Percentiles rank a stretch among this genome's conserved stretches.
These are phyloP conservation scores for Lasioglossum vierecki DNA, from an alignment of 2,888 invertebrate genomes.

Conservation along the genomic window DNA sequence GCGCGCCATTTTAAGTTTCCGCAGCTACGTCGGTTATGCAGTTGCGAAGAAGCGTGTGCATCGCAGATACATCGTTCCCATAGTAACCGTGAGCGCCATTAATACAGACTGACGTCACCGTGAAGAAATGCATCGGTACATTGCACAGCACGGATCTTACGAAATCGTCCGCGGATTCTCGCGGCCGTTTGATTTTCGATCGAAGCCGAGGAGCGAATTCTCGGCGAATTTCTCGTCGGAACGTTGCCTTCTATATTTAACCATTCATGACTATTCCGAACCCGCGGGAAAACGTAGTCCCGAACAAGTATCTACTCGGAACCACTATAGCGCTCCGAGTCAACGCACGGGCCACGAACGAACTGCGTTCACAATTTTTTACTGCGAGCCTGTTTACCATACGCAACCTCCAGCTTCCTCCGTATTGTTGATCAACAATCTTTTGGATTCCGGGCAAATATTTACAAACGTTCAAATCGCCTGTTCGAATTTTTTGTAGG, in stretches of 20 bases:
- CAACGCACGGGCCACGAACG: background rate
- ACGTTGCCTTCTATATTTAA: slow-evolving; percentile 30
- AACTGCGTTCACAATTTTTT: background rate
- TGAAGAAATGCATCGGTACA: slow-evolving; percentile 63
- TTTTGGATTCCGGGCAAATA: background rate
- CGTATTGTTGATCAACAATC: background rate
- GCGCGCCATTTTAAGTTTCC: slow-evolving; percentile 10
- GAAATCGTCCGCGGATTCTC: slow-evolving; percentile 32
- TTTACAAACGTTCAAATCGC: background rate
- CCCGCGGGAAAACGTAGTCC: background rate
- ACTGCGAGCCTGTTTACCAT: slow-evolving; percentile 1
- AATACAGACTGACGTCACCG: slow-evolving; percentile 68
- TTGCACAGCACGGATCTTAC: slow-evolving; percentile 57
- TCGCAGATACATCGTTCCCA: slow-evolving; percentile 44
- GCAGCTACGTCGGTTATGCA: background rate
- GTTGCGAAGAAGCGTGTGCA: slow-evolving; percentile 4
- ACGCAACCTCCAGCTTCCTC: background rate
- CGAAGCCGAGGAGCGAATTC: slow-evolving; percentile 12
- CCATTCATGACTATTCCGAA: background rate
- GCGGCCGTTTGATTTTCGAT: slow-evolving; percentile 28
- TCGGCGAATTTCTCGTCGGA: background rate
- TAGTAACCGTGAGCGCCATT: slow-evolving; percentile 62
- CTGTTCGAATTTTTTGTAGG: background rate
- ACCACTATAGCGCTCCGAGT: background rate
- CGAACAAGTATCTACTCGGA: background rate